Conservation (phyloP, 2,113 vertebrate genomes). For the Otus sunia region DNA sequence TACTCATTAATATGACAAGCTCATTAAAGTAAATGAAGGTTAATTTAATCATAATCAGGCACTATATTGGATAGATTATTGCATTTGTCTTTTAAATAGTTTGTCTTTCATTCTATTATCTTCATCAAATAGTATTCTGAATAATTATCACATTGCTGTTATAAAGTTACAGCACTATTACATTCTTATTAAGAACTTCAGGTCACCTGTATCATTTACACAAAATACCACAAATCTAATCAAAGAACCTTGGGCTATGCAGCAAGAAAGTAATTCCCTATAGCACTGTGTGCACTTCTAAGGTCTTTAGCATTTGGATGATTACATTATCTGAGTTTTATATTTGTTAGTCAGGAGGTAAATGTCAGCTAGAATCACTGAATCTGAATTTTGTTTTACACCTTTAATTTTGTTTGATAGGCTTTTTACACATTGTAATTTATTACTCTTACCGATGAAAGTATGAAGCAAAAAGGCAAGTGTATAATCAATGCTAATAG, state of each 20-base stretch:
- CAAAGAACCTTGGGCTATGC: not conserved
- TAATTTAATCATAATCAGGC: conserved; percentile 9
- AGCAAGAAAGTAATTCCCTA: not conserved
- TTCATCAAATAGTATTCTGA: conserved; percentile 22
- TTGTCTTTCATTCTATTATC: not conserved
- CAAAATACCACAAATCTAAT: not conserved
- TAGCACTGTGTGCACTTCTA: not conserved
- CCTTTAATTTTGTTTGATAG: conserved; percentile 7
- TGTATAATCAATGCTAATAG: conserved; percentile 39
- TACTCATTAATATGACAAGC: conserved; percentile 5
- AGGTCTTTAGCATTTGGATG: conserved; percentile 9
- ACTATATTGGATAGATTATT: not conserved
- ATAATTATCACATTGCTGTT: not conserved
- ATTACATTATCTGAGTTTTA: conserved; percentile 51
- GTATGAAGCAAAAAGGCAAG: not conserved
- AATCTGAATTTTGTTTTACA: not conserved
- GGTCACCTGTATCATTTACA: not conserved
- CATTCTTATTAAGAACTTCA: not conserved
- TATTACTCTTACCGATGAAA: conserved; percentile 26
- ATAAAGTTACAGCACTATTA: not conserved
- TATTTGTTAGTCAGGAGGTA: conserved; percentile 44
- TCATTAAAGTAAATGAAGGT: conserved; percentile 42
- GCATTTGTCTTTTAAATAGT: conserved; percentile 15
- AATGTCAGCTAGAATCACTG: conserved; percentile 33
- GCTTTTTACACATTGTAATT: conserved; percentile 5